Percentiles rank a stretch among this genome's conserved stretches.
Conservation (phyloP, 2,797 vertebrate genomes). For the Acridotheres tristis region DNA sequence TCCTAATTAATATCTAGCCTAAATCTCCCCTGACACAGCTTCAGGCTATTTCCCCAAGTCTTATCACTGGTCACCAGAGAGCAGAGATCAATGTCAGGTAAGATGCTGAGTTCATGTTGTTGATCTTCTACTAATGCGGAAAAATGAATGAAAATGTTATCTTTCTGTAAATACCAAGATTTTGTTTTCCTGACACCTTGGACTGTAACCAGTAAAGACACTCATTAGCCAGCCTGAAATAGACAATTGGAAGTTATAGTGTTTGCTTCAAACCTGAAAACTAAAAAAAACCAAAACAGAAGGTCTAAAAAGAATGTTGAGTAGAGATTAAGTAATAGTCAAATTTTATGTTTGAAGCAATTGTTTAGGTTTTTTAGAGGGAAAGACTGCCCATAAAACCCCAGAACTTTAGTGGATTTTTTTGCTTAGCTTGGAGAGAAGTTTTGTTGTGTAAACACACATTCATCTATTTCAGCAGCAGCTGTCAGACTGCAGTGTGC, state of each 20-base stretch:
- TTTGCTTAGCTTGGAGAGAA: background rate
- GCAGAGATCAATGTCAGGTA: background rate
- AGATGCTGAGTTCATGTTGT: accelerated
- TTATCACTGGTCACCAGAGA: background rate
- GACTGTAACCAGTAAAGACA: background rate
- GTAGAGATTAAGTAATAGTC: background rate
- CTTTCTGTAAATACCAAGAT: background rate
- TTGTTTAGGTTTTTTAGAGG: background rate
- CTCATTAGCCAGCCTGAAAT: background rate
- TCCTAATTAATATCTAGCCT: background rate
- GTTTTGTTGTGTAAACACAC: background rate
- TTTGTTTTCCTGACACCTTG: background rate
- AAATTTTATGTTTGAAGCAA: background rate
- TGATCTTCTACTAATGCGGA: background rate
- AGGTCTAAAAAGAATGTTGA: background rate
- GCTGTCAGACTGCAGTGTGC: background rate
- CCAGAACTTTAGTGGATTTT: background rate
- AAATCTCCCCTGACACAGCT: background rate
- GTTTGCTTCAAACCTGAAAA: background rate
- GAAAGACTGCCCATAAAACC: background rate
- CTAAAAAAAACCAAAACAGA: background rate
- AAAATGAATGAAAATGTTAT: background rate
- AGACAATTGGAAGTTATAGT: background rate
- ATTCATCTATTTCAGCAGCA: background rate
- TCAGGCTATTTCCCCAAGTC: background rate